These are phyloP conservation scores for Sebastes alutus DNA, from an alignment of 2,797 vertebrate genomes.

Conservation along the genomic window DNA sequence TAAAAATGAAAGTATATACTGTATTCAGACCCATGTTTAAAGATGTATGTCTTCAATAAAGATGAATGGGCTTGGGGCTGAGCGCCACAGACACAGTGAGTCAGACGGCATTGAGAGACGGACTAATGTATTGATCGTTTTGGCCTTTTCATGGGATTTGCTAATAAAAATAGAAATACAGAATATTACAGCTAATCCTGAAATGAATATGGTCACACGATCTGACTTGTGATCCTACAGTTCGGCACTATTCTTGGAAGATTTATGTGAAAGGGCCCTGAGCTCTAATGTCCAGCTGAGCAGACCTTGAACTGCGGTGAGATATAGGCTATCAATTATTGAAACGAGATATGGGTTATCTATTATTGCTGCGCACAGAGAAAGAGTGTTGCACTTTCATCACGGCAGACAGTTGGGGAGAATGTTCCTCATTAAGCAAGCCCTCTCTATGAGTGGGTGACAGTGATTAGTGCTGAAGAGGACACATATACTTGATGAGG, in stretches of 20 bases:
- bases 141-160: background rate
- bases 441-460: conserved; percentile 61
- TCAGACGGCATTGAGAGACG: background rate
- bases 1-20: background rate
- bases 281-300: conserved; percentile 19
- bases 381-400: conserved; percentile 48
- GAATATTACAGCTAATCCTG: conserved; percentile 2
- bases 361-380: conserved; percentile 54
- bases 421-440: conserved; percentile 60
- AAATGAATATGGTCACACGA: conserved; percentile 7
- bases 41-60: conserved; percentile 3
- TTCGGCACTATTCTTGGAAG: conserved; percentile 6
- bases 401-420: conserved; percentile 55
- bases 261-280: conserved; percentile 37
- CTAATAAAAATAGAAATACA: background rate
- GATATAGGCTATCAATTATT: conserved; percentile 60
- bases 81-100: background rate
- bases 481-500: conserved; percentile 66
- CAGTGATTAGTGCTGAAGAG: conserved; percentile 71
- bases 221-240: conserved; percentile 1
- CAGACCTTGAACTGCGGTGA: conserved; percentile 20
- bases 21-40: conserved; percentile 1
- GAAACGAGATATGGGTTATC: conserved; percentile 62
- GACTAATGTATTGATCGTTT: background rate
- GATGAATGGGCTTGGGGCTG: conserved; percentile 1